Conservation (phyloP, 2,113 vertebrate species). For the Chloropsis cyanopogon region DNA sequence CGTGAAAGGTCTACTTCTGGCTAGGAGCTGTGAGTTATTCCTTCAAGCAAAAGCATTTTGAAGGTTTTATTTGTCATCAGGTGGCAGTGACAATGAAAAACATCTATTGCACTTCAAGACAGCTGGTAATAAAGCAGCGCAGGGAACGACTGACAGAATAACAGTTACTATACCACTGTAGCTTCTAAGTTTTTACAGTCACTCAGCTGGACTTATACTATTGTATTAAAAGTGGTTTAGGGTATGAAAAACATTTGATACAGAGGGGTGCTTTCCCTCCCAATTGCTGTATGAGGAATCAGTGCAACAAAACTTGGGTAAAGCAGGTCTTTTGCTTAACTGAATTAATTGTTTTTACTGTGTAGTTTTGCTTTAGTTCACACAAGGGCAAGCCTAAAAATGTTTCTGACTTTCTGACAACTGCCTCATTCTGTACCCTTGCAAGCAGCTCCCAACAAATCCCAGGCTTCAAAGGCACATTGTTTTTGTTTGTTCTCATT, state of each 20-base stretch:
- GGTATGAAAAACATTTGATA: constrained; percentile 21
- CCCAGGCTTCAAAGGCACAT: constrained; percentile 69
- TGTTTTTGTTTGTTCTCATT: constrained; percentile 68
- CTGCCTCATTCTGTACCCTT: constrained; percentile 28
- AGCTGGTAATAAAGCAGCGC: constrained; percentile 10
- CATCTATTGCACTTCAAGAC: constrained; percentile 41
- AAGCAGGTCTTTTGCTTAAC: not conserved
- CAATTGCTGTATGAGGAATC: not conserved
- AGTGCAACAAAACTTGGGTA: not conserved
- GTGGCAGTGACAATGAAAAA: constrained; percentile 8
- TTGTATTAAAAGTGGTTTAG: constrained; percentile 20
- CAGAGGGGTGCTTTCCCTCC: not conserved
- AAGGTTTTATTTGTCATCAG: constrained; percentile 44
- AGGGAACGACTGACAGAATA: not conserved
- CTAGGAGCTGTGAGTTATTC: not conserved
- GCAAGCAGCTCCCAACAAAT: constrained; percentile 52
- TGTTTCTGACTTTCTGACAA: constrained; percentile 53
- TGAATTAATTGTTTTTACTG: constrained; percentile 12
- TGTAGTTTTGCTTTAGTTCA: constrained; percentile 54
- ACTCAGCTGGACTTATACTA: constrained; percentile 30
- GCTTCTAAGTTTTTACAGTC: constrained; percentile 46
- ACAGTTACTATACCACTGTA: not conserved
- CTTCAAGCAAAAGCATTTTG: constrained; percentile 36
- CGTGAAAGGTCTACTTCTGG: not conserved
- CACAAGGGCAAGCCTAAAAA: constrained; percentile 54